Percentiles rank a stretch among this genome's conserved stretches.
Evolutionary conservation across 1,140 invertebrate genomes (phyloP).

Genomic region (Drosophila funebris): DNA sequence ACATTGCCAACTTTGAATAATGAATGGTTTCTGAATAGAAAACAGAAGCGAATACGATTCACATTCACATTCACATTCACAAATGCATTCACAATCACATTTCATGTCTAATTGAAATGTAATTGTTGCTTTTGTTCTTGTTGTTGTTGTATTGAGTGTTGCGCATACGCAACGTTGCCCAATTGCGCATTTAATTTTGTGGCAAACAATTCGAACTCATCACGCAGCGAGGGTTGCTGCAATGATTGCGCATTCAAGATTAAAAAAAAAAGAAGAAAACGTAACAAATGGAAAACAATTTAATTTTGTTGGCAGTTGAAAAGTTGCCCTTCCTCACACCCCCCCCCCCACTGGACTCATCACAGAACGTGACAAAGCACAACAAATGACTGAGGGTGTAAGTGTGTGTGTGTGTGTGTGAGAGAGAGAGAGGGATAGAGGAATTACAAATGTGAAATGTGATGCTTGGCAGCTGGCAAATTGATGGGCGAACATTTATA

Average conservation of each 20-base stretch:
- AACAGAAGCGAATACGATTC: not conserved
- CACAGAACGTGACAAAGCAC: constrained; percentile 24
- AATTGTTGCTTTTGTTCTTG: constrained; percentile 43
- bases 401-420: not conserved
- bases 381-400: not conserved
- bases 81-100: not conserved
- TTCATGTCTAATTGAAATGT: constrained; percentile 73
- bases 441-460: constrained; percentile 34
- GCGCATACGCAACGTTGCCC: too few species aligned
- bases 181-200: not conserved
- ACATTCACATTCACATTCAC: not conserved
- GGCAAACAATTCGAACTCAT: not conserved
- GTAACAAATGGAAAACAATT: constrained; percentile 40
- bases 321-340: not conserved
- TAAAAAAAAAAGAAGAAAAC: not conserved
- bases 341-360: not conserved
- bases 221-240: too few species aligned
- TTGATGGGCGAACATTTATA: constrained; percentile 33
- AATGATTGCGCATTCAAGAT: too few species aligned
- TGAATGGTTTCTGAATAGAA: constrained; percentile 61
- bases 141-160: constrained; percentile 31
- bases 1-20: constrained; percentile 72
- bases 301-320: constrained; percentile 19
- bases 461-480: constrained; percentile 22
- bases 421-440: not conserved